Evolutionary conservation across 2,113 vertebrate species (phyloP).

Genomic region (Aspiorhynchus laticeps): DNA sequence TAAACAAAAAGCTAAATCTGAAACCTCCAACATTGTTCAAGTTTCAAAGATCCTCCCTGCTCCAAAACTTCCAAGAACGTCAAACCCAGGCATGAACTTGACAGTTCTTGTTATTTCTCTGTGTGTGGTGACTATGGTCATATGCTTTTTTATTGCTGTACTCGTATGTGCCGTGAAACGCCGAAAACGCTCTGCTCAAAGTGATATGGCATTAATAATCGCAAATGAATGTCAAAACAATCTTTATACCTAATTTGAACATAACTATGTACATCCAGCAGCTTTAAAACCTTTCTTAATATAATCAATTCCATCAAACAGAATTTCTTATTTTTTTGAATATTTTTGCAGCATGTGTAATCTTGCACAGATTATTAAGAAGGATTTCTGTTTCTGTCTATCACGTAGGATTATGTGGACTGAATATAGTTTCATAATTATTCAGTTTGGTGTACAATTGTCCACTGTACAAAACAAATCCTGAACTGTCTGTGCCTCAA

Average conservation of each 20-base stretch:
- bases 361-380: too few species aligned
- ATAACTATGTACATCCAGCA: neutral
- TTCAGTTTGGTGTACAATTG: too few species aligned
- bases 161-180: neutral
- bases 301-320: neutral
- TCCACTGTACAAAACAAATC: too few species aligned
- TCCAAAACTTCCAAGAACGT: neutral
- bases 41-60: neutral
- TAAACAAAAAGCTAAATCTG: constrained; percentile 55
- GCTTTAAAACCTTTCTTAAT: neutral
- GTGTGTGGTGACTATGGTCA: neutral
- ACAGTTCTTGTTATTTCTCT: constrained; percentile 10
- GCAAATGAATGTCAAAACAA: neutral
- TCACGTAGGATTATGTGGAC: too few species aligned
- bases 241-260: neutral
- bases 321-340: too few species aligned
- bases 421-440: too few species aligned
- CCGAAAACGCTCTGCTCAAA: neutral
- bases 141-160: constrained; percentile 1
- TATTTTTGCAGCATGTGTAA: too few species aligned
- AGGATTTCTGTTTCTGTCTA: too few species aligned
- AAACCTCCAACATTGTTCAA: constrained; percentile 69
- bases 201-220: neutral
- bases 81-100: neutral
- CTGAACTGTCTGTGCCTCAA: too few species aligned